Percentiles rank a stretch among this genome's conserved stretches.
These are phyloP conservation scores for Chymomyza fuscimana DNA, from an alignment of 2,888 invertebrate genomes.

Conservation along the genomic window DNA sequence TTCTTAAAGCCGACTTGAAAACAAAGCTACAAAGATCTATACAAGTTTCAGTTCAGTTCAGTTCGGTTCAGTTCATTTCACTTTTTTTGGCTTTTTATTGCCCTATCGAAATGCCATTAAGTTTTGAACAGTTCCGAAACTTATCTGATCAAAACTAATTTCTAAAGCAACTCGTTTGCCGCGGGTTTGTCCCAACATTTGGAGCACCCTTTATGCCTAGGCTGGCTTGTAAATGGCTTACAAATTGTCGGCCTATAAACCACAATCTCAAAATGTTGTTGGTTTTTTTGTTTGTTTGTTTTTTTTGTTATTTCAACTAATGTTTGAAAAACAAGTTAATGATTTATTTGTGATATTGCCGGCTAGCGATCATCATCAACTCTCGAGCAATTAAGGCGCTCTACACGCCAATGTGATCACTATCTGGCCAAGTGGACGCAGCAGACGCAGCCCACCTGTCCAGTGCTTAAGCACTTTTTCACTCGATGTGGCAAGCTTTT, in stretches of 20 bases:
- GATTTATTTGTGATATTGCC: slow-evolving; percentile 47
- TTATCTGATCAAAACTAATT: not conserved
- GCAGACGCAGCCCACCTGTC: too few species aligned
- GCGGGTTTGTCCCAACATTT: not conserved
- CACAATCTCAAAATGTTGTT: slow-evolving; percentile 2
- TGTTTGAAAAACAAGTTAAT: slow-evolving; percentile 44
- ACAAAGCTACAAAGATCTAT: not conserved
- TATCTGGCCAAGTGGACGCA: not conserved
- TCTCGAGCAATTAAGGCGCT: not conserved
- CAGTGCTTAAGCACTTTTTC: not conserved
- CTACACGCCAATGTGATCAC: not conserved
- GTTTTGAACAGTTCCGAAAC: not conserved
- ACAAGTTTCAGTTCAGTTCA: not conserved
- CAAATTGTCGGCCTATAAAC: slow-evolving; percentile 50
- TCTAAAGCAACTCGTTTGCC: not conserved
- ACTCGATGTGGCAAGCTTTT: not conserved
- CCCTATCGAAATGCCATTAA: not conserved
- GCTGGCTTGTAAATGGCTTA: slow-evolving; percentile 25
- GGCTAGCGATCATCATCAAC: not conserved
- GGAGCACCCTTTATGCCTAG: slow-evolving; percentile 8
- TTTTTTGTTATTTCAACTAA: slow-evolving; percentile 20
- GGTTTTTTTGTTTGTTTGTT: too few species aligned
- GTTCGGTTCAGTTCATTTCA: not conserved
- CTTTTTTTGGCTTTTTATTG: not conserved
- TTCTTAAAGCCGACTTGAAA: not conserved